Conservation (phyloP, 2,888 invertebrate genomes). For the Acrocyrtus sp. region DNA sequence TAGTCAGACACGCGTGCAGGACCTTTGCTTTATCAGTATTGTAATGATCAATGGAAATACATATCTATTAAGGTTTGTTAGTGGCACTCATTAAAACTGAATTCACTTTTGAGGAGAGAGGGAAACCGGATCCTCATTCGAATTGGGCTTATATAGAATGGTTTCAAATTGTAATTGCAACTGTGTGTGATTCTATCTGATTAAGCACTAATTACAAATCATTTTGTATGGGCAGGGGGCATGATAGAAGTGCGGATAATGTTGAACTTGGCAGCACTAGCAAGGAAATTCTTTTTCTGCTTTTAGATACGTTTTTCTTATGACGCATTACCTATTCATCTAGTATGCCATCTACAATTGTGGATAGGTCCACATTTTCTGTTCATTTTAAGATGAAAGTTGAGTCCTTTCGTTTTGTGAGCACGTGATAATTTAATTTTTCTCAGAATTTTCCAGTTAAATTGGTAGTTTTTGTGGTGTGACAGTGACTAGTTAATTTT, state of each 20-base stretch:
- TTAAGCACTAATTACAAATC: neutral
- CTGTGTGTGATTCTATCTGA: too few relatives aligned
- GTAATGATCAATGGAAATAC: neutral
- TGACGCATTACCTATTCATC: too few relatives aligned
- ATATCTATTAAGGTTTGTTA: constrained; percentile 1
- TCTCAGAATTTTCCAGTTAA: too few relatives aligned
- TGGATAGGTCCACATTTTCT: too few relatives aligned
- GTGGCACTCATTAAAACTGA: constrained; percentile 7
- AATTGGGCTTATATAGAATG: neutral
- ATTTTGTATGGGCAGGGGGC: neutral
- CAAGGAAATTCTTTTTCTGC: neutral
- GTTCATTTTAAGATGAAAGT: too few relatives aligned
- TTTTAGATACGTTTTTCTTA: too few relatives aligned
- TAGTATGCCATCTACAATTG: too few relatives aligned
- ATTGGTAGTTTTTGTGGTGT: too few relatives aligned
- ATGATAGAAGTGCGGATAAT: neutral
- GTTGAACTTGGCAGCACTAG: neutral
- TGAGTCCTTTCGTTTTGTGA: too few relatives aligned
- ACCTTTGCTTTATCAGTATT: neutral
- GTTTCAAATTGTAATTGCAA: too few relatives aligned
- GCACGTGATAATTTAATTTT: too few relatives aligned
- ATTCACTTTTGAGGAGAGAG: neutral
- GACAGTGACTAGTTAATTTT: too few relatives aligned
- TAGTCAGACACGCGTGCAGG: neutral
- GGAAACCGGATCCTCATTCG: neutral